Percentiles rank a stretch among this genome's conserved stretches.
Evolutionary conservation across 2,113 vertebrate genomes (phyloP).

Genomic region (Tichodroma muraria): DNA sequence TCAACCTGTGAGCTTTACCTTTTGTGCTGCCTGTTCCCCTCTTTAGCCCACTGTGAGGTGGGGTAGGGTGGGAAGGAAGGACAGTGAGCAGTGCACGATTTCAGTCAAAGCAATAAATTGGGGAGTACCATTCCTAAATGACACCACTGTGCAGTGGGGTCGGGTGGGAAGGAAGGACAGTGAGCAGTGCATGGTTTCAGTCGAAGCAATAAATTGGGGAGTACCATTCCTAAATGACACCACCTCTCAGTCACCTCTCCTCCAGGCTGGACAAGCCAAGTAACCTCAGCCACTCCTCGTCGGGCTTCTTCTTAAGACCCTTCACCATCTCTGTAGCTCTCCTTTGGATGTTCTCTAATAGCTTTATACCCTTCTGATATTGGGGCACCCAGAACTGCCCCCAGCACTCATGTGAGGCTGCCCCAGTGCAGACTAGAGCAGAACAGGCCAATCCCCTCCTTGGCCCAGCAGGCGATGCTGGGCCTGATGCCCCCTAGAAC

Average conservation of each 20-base stretch:
- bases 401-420: background rate
- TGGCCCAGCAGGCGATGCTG: background rate
- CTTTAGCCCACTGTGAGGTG: background rate
- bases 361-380: background rate
- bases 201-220: background rate
- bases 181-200: background rate
- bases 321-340: background rate
- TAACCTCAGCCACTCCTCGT: rapidly evolving
- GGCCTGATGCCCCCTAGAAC: background rate
- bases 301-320: background rate
- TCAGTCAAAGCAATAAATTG: background rate
- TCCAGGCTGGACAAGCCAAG: background rate
- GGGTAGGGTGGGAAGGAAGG: background rate
- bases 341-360: background rate
- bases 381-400: background rate
- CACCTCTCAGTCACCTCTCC: background rate
- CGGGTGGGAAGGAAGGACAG: background rate
- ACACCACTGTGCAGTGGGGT: rapidly evolving
- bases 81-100: background rate
- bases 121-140: background rate
- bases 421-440: background rate
- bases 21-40: background rate
- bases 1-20: background rate
- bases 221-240: background rate
- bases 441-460: background rate